Percentiles rank a stretch among this genome's conserved stretches.
These are phyloP conservation scores for Alca torda DNA, from an alignment of 2,797 vertebrate genomes.

Conservation along the genomic window DNA sequence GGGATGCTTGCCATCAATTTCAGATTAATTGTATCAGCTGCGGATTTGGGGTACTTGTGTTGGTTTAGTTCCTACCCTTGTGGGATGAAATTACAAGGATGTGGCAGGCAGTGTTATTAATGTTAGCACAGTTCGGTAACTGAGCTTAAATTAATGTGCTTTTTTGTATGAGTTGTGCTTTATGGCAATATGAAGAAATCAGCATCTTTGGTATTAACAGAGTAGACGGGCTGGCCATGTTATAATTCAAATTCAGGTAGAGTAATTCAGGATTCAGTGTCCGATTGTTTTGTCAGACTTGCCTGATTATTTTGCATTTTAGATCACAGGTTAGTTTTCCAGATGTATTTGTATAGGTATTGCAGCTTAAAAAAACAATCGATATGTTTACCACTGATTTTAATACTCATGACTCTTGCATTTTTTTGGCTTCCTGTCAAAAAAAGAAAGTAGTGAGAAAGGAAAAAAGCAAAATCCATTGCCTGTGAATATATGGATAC, in stretches of 20 bases:
- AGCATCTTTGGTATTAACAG: neutral
- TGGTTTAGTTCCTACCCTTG: neutral
- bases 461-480: neutral
- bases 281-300: neutral
- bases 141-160: neutral
- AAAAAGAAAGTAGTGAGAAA: neutral
- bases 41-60: accelerated
- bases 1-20: neutral
- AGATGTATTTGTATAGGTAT: neutral
- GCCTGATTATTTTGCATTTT: neutral
- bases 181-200: neutral
- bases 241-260: neutral
- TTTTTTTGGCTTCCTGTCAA: neutral
- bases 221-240: neutral
- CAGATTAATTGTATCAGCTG: neutral
- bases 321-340: neutral
- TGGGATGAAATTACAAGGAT: neutral
- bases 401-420: neutral
- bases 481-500: neutral
- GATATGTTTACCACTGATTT: neutral
- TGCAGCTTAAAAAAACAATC: neutral
- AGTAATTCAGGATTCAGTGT: neutral
- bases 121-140: neutral
- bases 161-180: neutral
- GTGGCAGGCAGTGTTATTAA: neutral